Evolutionary conservation across 92 coral and sea anemone species (phyloP).

Genomic region (Metridium senile): DNA sequence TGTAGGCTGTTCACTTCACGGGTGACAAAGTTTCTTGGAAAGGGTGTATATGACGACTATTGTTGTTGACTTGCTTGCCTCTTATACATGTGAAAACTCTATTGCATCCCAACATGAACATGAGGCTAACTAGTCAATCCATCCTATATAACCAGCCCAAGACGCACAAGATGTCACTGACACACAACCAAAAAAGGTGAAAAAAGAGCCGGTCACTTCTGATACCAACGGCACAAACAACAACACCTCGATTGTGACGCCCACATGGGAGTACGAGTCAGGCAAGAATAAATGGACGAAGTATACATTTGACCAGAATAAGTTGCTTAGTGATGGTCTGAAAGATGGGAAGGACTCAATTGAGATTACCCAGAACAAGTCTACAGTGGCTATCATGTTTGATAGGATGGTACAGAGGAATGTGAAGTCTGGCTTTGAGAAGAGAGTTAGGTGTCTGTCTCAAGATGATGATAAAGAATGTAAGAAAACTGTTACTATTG

Average conservation of each 20-base stretch:
- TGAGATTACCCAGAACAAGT: conserved; percentile 58
- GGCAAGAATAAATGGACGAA: conserved; percentile 72
- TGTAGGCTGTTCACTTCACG: no score
- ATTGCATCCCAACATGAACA: no score
- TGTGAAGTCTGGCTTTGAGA: conserved; percentile 89
- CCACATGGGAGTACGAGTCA: conserved; percentile 71
- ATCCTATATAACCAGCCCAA: no score
- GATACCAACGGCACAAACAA: conserved; percentile 1
- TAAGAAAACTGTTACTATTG: conserved; percentile 42
- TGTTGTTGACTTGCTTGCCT: no score
- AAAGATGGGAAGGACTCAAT: conserved; percentile 55
- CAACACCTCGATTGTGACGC: neutral
- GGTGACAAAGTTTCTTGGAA: no score
- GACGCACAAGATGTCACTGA: conserved; percentile 17
- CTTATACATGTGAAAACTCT: no score
- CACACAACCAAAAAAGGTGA: conserved; percentile 40
- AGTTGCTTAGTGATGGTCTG: conserved; percentile 59
- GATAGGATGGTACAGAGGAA: conserved; percentile 94
- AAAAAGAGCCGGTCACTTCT: conserved; percentile 32
- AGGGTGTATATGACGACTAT: no score
- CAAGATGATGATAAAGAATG: conserved; percentile 51
- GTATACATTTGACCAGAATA: conserved; percentile 60
- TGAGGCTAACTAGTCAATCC: no score
- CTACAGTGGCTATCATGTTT: conserved; percentile 62
- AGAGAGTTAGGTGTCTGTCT: conserved; percentile 75